Evolutionary conservation across 2,797 vertebrate genomes (phyloP), one percentile per base, ranked within the genome.

Genomic region (Tenualosa thibaudeaui): DNA sequence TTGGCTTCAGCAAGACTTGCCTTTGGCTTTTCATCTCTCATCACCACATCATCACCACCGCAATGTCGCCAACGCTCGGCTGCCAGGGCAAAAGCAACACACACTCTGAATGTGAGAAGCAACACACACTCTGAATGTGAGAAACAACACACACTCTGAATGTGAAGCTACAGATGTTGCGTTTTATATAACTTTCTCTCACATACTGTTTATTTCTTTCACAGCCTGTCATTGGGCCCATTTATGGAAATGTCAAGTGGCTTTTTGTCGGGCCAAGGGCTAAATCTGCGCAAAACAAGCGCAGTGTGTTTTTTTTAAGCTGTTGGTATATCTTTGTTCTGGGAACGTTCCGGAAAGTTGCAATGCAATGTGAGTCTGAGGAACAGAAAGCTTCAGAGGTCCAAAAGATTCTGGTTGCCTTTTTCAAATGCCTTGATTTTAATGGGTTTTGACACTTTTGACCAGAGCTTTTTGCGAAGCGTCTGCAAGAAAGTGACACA

Each of bases 361-460:
- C 3, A 31, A 17, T 17, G 12, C 26, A 26, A 71, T 75, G 17
- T 43, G 37, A 40, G 13, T 40, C 43, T 43, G 31, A 75, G 37
- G 0, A 3, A 5, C 65, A 71, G 31, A 13, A 17, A 43, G 68
- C 68, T 43, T 43, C 15, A 75, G 17, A 40, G 15, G 12, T 5
- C 37, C 5, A 43, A 75, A 43, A 19, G 15, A 75, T 75, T 40
- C 40, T 71, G 13, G 12, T 31, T 12, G 10, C n/a, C 9, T 31
- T 68, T 75, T 43, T 19, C 37, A 7, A 75, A 43, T 75, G 68
- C 31, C 5, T 13, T 75, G 68, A 75, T 43, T 75, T 17, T 43
- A 75, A 75, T 75, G 68, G 68, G 17, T 17, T 75, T 43, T 40
- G 68, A 43, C 68, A 75, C 53, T 58, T 56, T 43, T 82, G 56